Evolutionary conservation across 2,888 invertebrate species (phyloP).

Genomic region (Acanthosepion lycidas): DNA sequence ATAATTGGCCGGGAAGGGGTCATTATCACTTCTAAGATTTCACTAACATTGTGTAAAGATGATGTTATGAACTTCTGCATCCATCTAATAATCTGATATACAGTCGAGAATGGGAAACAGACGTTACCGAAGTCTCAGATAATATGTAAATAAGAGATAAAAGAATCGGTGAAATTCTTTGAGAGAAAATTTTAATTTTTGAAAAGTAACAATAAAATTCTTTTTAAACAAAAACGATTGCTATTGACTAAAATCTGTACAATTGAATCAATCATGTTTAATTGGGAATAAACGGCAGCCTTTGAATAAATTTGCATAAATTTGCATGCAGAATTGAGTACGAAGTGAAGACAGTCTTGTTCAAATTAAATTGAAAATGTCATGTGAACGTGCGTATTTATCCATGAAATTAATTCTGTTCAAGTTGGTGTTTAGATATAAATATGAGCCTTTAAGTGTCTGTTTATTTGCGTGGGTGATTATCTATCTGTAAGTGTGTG

Average conservation of each 20-base stretch:
- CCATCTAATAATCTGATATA: not conserved
- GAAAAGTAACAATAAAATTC: not conserved
- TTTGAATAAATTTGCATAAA: slow-evolving; percentile 33
- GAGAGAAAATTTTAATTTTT: not conserved
- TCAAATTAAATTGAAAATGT: not conserved
- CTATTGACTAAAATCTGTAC: not conserved
- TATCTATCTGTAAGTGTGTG: not conserved
- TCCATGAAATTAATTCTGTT: not conserved
- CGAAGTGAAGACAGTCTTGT: not conserved
- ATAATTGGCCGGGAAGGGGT: no score
- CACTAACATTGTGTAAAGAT: no score
- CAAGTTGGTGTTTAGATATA: not conserved
- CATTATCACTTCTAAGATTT: no score
- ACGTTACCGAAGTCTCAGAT: not conserved
- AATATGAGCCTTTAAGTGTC: not conserved
- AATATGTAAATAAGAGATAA: not conserved
- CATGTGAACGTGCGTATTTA: not conserved
- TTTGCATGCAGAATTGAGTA: not conserved
- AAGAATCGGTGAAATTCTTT: not conserved
- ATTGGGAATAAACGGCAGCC: not conserved
- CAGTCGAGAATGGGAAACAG: not conserved
- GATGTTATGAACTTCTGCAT: not conserved
- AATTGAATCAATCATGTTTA: not conserved
- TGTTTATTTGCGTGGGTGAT: not conserved
- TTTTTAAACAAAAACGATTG: not conserved